Percentiles rank a stretch among this genome's conserved stretches.
These are phyloP conservation scores for Drosophila conformis DNA, from an alignment of 2,888 invertebrate genomes.

Conservation along the genomic window DNA sequence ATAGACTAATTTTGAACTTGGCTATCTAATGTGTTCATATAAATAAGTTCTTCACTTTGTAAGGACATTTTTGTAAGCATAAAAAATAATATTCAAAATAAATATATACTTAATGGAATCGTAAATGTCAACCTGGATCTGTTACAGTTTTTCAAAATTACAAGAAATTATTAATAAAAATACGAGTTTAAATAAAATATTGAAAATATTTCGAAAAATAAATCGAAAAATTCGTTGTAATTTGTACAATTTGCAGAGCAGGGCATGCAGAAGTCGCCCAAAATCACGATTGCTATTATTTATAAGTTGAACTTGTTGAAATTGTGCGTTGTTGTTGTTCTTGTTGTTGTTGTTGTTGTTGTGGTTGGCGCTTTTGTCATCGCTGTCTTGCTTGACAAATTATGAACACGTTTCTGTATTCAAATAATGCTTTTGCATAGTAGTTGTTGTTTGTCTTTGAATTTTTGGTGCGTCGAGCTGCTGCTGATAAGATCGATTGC, in stretches of 20 bases:
- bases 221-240: not conserved
- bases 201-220: too few relatives aligned
- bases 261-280: slow-evolving; percentile 19
- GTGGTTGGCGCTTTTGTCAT: slow-evolving; percentile 4
- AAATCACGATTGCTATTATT: not conserved
- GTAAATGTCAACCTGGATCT: not conserved
- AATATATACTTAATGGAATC: not conserved
- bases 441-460: slow-evolving; percentile 20
- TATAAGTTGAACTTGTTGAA: slow-evolving; percentile 24
- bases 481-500: slow-evolving; percentile 57
- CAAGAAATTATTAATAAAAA: not conserved
- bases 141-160: not conserved
- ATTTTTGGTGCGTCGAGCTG: slow-evolving; percentile 53
- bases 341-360: not conserved
- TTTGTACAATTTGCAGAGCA: not conserved
- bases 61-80: not conserved
- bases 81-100: not conserved
- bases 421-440: slow-evolving; percentile 41
- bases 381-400: slow-evolving; percentile 58
- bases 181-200: not conserved
- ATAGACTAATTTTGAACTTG: not conserved
- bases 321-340: slow-evolving; percentile 1
- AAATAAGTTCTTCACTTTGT: not conserved
- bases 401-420: slow-evolving; percentile 64
- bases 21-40: not conserved